Percentiles rank a stretch among this genome's conserved stretches.
phyloP scores from a whole-genome alignment of 2,113 vertebrate genomes.

The Elephas maximus region DNA sequence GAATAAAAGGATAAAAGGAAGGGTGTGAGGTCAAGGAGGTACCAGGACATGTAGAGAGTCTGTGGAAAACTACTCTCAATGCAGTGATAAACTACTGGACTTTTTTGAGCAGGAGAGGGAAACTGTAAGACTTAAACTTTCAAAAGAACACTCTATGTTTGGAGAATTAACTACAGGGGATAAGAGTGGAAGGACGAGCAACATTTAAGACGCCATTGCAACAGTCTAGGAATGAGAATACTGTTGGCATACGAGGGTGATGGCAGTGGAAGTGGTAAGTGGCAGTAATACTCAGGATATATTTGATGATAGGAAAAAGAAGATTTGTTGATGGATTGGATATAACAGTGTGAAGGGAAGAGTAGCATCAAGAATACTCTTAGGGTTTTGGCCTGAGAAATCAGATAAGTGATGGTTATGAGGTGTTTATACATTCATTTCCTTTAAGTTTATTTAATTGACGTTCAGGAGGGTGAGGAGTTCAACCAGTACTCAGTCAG shows the following conservation, averaged over 20 bases:
- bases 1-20: background rate
- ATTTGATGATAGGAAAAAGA: background rate
- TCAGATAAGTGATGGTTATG: background rate
- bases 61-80: background rate
- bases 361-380: background rate
- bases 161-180: background rate
- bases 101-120: background rate
- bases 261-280: background rate
- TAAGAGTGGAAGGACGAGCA: background rate
- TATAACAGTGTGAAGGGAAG: background rate
- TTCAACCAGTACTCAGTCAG: background rate
- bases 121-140: background rate
- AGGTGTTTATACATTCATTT: background rate
- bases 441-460: constrained; percentile 8
- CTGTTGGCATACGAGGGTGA: background rate
- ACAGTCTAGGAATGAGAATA: background rate
- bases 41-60: background rate
- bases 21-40: background rate
- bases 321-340: background rate
- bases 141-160: background rate
- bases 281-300: background rate
- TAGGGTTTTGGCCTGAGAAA: background rate
- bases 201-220: background rate
- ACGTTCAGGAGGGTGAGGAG: background rate
- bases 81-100: background rate